Percentiles rank a stretch among this genome's conserved stretches.
Evolutionary conservation across 1,140 invertebrate genomes (phyloP).

Genomic region (Drosophila willistoni): DNA sequence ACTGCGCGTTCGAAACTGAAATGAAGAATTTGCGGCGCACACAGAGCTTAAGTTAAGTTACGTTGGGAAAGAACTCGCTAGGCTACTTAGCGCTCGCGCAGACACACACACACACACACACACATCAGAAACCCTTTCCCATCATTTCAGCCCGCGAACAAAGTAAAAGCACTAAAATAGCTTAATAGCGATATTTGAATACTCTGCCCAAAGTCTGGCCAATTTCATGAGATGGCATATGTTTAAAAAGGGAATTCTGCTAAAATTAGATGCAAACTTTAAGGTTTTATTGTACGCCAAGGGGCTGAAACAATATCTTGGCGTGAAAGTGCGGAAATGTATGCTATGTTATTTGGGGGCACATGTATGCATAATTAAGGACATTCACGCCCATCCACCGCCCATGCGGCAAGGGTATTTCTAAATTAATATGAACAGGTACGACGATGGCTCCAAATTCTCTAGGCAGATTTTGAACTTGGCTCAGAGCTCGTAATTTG

Average conservation of each 20-base stretch:
- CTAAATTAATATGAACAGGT: conserved; percentile 41
- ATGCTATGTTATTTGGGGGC: neutral
- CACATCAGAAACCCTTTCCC: neutral
- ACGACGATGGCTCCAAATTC: conserved; percentile 25
- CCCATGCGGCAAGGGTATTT: conserved; percentile 25
- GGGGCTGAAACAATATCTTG: too few species aligned
- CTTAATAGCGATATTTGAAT: neutral
- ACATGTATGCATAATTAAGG: conserved; percentile 53
- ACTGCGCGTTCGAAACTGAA: conserved; percentile 75
- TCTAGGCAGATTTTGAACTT: conserved; percentile 44
- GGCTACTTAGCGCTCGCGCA: conserved; percentile 63
- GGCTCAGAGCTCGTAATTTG: conserved; percentile 47
- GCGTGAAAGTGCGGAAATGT: neutral
- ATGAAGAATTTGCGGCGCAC: conserved; percentile 76
- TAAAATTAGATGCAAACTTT: neutral
- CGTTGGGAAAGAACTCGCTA: conserved; percentile 40
- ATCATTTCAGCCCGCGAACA: neutral
- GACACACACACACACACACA: neutral
- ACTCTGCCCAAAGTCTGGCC: neutral
- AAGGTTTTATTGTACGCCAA: neutral
- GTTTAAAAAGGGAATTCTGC: neutral
- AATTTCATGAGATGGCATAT: neutral
- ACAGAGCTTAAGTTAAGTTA: conserved; percentile 74
- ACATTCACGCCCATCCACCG: conserved; percentile 14
- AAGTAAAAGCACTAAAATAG: neutral